A percentile compares a stretch with the other conserved stretches of the same genome.
phyloP scores from a whole-genome alignment of 2,113 vertebrate species.

The Crotalus tigris region DNA sequence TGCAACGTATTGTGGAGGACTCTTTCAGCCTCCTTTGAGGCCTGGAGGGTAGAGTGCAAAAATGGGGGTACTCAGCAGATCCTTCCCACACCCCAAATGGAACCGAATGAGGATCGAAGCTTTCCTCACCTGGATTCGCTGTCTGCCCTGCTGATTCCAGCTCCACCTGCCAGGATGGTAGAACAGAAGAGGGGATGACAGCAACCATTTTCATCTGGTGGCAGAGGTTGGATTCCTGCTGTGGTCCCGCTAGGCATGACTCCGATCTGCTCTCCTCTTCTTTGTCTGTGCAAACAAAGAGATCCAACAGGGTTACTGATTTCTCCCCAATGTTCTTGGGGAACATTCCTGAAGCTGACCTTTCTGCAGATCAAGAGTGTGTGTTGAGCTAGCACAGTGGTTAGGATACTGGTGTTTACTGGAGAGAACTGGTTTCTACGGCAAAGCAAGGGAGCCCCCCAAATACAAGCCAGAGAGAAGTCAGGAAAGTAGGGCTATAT shows the following conservation, averaged over 20 bases:
- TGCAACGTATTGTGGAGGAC: neutral
- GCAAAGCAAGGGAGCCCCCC: neutral
- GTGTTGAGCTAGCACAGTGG: neutral
- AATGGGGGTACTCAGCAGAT: neutral
- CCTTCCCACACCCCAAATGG: neutral
- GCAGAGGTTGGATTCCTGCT: constrained; percentile 79
- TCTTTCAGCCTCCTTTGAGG: neutral
- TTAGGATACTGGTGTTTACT: neutral
- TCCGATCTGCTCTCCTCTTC: constrained; percentile 66
- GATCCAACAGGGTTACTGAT: constrained; percentile 9
- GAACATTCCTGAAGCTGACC: neutral
- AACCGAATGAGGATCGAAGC: accelerated
- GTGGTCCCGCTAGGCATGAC: constrained; percentile 74
- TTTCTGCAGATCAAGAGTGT: neutral
- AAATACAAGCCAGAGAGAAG: no score
- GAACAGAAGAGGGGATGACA: constrained; percentile 69
- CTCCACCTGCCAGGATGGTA: constrained; percentile 76
- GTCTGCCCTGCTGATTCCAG: constrained; percentile 66
- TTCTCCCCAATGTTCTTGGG: neutral
- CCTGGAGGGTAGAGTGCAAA: neutral
- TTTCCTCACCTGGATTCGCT: constrained; percentile 74
- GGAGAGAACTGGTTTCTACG: neutral
- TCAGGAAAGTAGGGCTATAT: neutral
- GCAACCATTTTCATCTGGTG: constrained; percentile 84
- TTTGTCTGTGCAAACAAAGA: constrained; percentile 57